Evolutionary conservation across 2,888 invertebrate species (phyloP).

Genomic region (Anoncus sp.): DNA sequence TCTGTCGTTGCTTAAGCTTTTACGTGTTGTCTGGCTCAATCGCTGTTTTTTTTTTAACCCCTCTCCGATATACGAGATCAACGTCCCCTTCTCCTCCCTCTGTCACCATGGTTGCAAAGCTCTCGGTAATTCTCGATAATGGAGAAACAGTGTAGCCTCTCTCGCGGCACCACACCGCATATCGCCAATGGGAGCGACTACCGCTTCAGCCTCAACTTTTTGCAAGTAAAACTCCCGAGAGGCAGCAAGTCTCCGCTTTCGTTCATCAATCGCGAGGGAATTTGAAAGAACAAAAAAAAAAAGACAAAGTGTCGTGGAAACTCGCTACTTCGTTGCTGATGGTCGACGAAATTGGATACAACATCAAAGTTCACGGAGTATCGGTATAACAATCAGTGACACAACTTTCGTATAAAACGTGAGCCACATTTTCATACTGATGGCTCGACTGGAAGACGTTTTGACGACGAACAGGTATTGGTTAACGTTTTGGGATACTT

Average conservation of each 20-base stretch:
- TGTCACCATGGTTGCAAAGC: conserved; percentile 46
- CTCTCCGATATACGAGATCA: conserved; percentile 55
- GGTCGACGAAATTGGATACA: conserved; percentile 7
- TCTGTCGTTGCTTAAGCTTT: conserved; percentile 34
- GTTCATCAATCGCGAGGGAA: conserved; percentile 46
- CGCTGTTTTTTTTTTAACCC: conserved; percentile 12
- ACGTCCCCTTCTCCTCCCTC: conserved; percentile 24
- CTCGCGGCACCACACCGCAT: conserved; percentile 45
- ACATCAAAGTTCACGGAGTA: conserved; percentile 26
- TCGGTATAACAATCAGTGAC: conserved; percentile 9
- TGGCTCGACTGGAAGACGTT: background rate
- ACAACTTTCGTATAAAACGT: background rate
- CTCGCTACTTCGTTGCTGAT: conserved; percentile 19
- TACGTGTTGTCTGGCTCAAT: conserved; percentile 26
- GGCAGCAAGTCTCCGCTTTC: conserved; percentile 29
- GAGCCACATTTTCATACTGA: conserved; percentile 1
- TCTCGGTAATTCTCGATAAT: conserved; percentile 70
- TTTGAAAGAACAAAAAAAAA: conserved; percentile 26
- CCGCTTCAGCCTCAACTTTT: conserved; percentile 49
- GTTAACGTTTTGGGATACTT: background rate
- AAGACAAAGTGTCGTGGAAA: conserved; percentile 20
- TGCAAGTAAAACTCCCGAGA: conserved; percentile 19
- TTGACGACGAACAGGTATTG: background rate
- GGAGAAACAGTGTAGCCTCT: conserved; percentile 75
- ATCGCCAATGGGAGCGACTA: conserved; percentile 25